These are phyloP conservation scores for Psilanteris sp. DNA, from an alignment of 1,140 invertebrate species.

Conservation along the genomic window DNA sequence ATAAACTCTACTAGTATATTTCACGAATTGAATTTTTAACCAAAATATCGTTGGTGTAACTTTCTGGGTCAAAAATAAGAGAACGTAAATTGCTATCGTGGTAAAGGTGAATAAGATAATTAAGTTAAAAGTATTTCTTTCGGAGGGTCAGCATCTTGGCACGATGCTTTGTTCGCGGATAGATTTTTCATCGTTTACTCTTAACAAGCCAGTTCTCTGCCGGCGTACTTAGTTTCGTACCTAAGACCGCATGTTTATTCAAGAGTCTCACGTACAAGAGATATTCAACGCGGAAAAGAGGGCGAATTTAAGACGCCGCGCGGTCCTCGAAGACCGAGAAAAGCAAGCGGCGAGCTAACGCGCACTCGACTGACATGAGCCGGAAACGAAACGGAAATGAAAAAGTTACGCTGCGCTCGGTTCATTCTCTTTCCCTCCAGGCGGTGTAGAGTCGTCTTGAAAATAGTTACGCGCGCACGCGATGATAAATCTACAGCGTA, in stretches of 20 bases:
- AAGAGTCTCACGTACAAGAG: conserved; percentile 77
- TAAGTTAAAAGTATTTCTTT: conserved; percentile 73
- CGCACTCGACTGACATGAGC: conserved; percentile 63
- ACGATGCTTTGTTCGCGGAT: conserved; percentile 67
- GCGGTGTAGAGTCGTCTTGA: conserved; percentile 59
- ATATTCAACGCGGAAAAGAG: conserved; percentile 76
- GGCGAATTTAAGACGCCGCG: conserved; percentile 36
- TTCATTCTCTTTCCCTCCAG: conserved; percentile 61
- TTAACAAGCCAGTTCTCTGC: conserved; percentile 63
- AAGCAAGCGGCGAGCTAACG: conserved; percentile 58
- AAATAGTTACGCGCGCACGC: conserved; percentile 61
- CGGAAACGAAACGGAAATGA: conserved; percentile 77
- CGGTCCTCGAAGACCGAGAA: conserved; percentile 58
- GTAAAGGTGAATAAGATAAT: conserved; percentile 66
- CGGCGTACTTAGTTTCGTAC: conserved; percentile 66
- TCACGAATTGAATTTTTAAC: too few relatives aligned
- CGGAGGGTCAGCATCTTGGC: conserved; percentile 56
- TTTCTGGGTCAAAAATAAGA: conserved; percentile 29
- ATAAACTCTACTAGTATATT: too few relatives aligned
- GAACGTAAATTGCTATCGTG: conserved; percentile 23
- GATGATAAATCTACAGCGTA: conserved; percentile 64
- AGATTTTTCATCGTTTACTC: conserved; percentile 78
- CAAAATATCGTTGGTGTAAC: too few relatives aligned
- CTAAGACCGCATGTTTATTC: conserved; percentile 76
- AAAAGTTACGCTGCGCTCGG: conserved; percentile 75